A percentile compares a stretch with the other conserved stretches of the same genome.
These are phyloP conservation scores for Rhadinocentrus ornatus DNA, from an alignment of 2,797 vertebrate species.

Conservation along the genomic window DNA sequence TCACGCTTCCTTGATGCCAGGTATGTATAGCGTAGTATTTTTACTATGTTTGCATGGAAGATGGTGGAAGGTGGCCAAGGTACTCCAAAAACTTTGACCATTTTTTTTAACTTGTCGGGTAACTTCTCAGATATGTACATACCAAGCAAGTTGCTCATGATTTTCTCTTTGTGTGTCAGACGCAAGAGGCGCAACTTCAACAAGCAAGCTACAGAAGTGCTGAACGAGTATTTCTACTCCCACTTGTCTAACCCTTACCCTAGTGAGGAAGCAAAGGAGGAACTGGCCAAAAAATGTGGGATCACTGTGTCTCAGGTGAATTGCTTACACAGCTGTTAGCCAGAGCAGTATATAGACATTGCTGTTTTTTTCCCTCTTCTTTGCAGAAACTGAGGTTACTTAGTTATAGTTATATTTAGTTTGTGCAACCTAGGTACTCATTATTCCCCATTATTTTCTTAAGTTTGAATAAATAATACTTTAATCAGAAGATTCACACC, in stretches of 20 bases:
- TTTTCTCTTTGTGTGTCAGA: constrained; percentile 74
- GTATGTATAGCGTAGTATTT: constrained; percentile 68
- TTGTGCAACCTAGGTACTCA: background rate
- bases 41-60: background rate
- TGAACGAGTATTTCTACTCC: constrained; percentile 99
- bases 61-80: background rate
- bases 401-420: background rate
- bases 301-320: constrained; percentile 99
- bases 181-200: constrained; percentile 99
- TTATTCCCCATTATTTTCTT: background rate
- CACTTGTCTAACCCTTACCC: constrained; percentile 99
- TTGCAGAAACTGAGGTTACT: background rate
- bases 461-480: background rate
- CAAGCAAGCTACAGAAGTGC: constrained; percentile 99
- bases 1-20: constrained; percentile 94
- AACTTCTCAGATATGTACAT: too few species aligned
- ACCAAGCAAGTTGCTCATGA: constrained; percentile 21
- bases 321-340: background rate
- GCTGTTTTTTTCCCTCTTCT: background rate
- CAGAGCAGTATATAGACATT: background rate
- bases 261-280: constrained; percentile 99
- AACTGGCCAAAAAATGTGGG: constrained; percentile 97
- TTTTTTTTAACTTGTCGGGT: too few species aligned
- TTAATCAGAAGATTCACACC: background rate
- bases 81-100: background rate